Conservation (phyloP, 2,113 vertebrate genomes). For the Albula goreensis region DNA sequence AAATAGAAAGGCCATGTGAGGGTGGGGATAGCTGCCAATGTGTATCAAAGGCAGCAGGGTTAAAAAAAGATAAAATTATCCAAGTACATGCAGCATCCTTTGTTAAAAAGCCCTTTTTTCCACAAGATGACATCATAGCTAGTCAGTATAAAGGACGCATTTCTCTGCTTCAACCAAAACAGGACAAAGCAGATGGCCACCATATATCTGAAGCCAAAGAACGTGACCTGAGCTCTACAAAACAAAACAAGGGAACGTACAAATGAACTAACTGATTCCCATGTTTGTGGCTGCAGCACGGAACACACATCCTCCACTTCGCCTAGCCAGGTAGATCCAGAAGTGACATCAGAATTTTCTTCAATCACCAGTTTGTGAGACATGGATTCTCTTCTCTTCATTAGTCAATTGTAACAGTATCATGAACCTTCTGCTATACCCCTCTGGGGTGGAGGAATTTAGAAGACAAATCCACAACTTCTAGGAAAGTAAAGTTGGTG, state of each 20-base stretch:
- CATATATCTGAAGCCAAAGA: not conserved
- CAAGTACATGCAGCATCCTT: slow-evolving; percentile 35
- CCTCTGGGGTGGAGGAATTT: not conserved
- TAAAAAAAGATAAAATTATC: slow-evolving; percentile 23
- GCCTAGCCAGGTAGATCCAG: not conserved
- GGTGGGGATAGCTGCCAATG: slow-evolving; percentile 6
- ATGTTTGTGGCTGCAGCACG: not conserved
- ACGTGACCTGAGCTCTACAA: not conserved
- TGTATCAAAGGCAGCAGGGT: slow-evolving; percentile 33
- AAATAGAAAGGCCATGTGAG: not conserved
- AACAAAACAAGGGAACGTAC: not conserved
- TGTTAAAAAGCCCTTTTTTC: slow-evolving; percentile 38
- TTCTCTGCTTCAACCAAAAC: not conserved
- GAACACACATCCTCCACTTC: not conserved
- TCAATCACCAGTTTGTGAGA: slow-evolving; percentile 19
- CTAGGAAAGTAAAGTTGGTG: not conserved
- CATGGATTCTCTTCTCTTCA: not conserved
- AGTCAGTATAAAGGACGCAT: slow-evolving; percentile 31
- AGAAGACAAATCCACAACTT: slow-evolving; percentile 22
- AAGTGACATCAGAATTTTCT: not conserved
- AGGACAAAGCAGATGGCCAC: not conserved
- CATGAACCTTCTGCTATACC: not conserved
- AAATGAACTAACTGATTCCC: not conserved
- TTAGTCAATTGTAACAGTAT: slow-evolving; percentile 9
- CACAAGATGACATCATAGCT: slow-evolving; percentile 23